Percentiles rank a stretch among this genome's conserved stretches.
These are phyloP conservation scores for Cygnus olor DNA, from an alignment of 2,797 vertebrate genomes.

Conservation along the genomic window DNA sequence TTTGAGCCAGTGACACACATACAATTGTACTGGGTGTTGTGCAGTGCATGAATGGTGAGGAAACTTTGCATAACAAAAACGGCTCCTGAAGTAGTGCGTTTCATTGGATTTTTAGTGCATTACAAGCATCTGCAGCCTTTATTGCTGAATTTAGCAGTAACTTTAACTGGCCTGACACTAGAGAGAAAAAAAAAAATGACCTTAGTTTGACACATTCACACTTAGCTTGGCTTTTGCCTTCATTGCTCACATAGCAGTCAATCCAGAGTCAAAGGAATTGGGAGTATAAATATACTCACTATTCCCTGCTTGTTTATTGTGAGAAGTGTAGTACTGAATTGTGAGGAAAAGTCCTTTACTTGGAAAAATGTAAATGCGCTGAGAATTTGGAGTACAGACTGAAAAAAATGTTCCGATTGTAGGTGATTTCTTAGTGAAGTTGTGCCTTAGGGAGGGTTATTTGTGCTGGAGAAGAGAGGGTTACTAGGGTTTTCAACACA, in stretches of 20 bases:
- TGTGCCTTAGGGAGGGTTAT: background rate
- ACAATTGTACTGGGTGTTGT: background rate
- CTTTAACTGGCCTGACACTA: background rate
- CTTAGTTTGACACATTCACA: background rate
- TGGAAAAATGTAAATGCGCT: background rate
- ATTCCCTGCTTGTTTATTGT: background rate
- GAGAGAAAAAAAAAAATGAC: background rate
- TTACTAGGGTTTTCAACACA: too few species aligned
- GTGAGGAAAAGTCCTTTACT: background rate
- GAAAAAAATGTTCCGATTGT: background rate
- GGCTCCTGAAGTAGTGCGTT: background rate
- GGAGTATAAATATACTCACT: background rate
- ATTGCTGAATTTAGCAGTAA: background rate
- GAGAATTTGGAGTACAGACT: background rate
- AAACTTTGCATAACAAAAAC: background rate
- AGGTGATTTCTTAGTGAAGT: background rate
- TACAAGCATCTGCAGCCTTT: background rate
- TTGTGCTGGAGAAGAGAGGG: background rate
- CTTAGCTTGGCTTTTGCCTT: background rate
- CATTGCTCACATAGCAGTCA: background rate
- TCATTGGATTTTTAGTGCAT: background rate
- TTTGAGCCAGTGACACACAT: accelerated
- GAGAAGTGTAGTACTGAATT: background rate
- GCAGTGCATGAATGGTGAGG: background rate
- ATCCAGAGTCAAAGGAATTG: background rate